These are phyloP conservation scores for Stenodera caucasica DNA, from an alignment of 2,888 invertebrate species.

Conservation along the genomic window DNA sequence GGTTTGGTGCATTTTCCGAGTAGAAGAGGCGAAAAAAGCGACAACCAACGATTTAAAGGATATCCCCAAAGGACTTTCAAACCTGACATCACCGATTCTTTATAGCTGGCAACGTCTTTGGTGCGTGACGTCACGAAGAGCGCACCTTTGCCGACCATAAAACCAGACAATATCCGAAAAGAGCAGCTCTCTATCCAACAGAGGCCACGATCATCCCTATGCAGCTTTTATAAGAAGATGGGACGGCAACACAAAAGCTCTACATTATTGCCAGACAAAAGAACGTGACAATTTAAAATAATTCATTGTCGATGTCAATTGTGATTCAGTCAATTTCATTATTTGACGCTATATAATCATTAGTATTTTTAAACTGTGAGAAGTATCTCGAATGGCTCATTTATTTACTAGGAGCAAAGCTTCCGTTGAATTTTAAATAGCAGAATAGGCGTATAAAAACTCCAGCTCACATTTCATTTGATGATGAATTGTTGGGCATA, in stretches of 20 bases:
- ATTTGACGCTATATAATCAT: not conserved
- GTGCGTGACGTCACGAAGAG: slow-evolving; percentile 5
- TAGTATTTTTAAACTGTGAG: slow-evolving; percentile 7
- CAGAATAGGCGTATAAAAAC: not conserved
- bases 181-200: not conserved
- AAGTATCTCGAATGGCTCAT: slow-evolving; percentile 8
- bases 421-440: slow-evolving; percentile 11
- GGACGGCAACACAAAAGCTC: slow-evolving; percentile 2
- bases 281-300: too few relatives aligned
- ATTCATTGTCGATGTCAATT: too few relatives aligned
- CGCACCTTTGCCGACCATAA: slow-evolving; percentile 6
- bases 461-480: slow-evolving; percentile 15
- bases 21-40: too few relatives aligned
- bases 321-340: not conserved
- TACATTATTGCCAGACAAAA: not conserved
- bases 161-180: not conserved
- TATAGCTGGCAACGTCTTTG: slow-evolving; percentile 2
- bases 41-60: not conserved
- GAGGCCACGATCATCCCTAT: not conserved
- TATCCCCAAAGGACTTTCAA: not conserved
- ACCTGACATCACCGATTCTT: slow-evolving; percentile 5
- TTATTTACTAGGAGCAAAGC: not conserved
- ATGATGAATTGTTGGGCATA: slow-evolving; percentile 16
- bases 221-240: slow-evolving; percentile 7
- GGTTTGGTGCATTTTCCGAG: too few relatives aligned